Conservation (phyloP, 2,797 vertebrate genomes). For the Notolepis coatsorum region DNA sequence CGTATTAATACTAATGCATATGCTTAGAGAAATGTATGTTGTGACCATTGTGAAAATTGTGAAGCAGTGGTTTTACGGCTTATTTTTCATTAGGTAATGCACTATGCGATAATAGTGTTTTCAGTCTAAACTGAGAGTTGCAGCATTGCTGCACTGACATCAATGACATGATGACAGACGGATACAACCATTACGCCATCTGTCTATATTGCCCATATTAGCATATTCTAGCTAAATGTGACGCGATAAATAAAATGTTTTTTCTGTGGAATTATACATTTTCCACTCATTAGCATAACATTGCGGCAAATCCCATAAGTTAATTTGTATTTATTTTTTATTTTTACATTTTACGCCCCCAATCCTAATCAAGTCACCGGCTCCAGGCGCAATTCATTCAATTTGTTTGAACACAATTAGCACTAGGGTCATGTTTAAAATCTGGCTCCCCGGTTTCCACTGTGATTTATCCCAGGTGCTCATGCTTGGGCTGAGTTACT, state of each 20-base stretch:
- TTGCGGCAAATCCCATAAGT: constrained; percentile 45
- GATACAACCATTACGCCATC: constrained; percentile 69
- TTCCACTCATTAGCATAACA: constrained; percentile 46
- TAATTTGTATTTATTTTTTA: too few relatives aligned
- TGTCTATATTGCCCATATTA: constrained; percentile 62
- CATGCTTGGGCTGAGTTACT: constrained; percentile 61
- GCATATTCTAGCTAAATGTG: constrained; percentile 67
- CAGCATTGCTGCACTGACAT: constrained; percentile 67
- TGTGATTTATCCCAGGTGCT: constrained; percentile 60
- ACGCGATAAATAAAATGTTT: constrained; percentile 56
- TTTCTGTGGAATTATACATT: constrained; percentile 62
- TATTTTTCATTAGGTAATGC: constrained; percentile 55
- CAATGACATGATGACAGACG: constrained; percentile 74
- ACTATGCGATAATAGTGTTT: constrained; percentile 57
- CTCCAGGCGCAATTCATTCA: constrained; percentile 31
- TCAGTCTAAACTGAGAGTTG: constrained; percentile 62
- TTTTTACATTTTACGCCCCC: constrained; percentile 11
- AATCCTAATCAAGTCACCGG: constrained; percentile 33
- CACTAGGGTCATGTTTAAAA: constrained; percentile 52
- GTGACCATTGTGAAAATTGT: constrained; percentile 39
- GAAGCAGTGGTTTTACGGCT: constrained; percentile 32
- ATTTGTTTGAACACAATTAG: constrained; percentile 41
- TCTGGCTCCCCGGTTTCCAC: constrained; percentile 36
- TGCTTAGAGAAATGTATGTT: constrained; percentile 11
- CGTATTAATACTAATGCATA: constrained; percentile 2